These are phyloP conservation scores for Hippocampus abdominalis DNA, from an alignment of 2,113 vertebrate genomes.

Conservation along the genomic window DNA sequence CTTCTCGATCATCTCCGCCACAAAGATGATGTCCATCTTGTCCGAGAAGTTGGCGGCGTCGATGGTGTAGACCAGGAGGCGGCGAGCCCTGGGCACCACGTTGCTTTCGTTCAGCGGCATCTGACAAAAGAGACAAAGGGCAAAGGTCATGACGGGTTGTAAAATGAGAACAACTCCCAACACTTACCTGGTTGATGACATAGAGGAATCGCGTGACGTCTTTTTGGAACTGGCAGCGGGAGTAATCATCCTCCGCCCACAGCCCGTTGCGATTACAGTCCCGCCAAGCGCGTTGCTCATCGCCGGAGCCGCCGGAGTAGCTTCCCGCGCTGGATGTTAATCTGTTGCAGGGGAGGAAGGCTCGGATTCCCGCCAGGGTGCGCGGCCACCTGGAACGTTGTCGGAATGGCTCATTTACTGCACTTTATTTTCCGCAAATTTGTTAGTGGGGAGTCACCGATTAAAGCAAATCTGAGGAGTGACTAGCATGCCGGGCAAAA, in stretches of 20 bases:
- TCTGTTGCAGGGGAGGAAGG: conserved; percentile 84
- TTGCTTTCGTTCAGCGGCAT: conserved; percentile 96
- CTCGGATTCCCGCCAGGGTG: conserved; percentile 89
- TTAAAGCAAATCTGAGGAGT: too few species aligned
- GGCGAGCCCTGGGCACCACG: conserved; percentile 84
- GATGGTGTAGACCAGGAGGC: conserved; percentile 86
- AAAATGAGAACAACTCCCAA: too few species aligned
- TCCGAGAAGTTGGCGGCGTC: conserved; percentile 96
- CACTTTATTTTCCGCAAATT: neutral
- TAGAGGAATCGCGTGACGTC: conserved; percentile 91
- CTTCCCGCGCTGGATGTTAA: conserved; percentile 79
- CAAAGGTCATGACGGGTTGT: neutral
- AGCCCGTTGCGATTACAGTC: conserved; percentile 83
- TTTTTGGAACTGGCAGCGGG: conserved; percentile 91
- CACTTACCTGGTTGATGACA: conserved; percentile 91
- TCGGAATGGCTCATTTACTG: neutral
- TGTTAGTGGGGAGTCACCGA: too few species aligned
- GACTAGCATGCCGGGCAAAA: too few species aligned
- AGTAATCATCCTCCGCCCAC: conserved; percentile 92
- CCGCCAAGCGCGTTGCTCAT: conserved; percentile 88
- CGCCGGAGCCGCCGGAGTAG: conserved; percentile 79
- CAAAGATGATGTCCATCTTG: conserved; percentile 98
- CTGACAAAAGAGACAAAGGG: conserved; percentile 54
- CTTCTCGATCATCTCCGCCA: conserved; percentile 98
- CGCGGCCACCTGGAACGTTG: conserved; percentile 83